Base-by-base conservation (phyloP, 2,888 invertebrate species). In the Chouioia cunea region DNA sequence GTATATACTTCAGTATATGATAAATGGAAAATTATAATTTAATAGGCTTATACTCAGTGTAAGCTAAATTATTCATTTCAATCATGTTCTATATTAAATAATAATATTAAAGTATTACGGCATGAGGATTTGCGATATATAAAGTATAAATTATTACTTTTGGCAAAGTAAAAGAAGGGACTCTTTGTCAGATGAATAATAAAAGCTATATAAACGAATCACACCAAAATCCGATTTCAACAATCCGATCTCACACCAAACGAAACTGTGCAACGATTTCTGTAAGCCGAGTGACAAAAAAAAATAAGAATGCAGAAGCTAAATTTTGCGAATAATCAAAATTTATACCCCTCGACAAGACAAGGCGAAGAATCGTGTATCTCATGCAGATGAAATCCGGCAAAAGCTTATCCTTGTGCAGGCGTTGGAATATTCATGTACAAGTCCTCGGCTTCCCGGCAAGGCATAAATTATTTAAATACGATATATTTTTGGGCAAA, bases 381-480 rank as follows among this genome's bases (percentile, higher is more conserved):
- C 18, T 43, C 36, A 10, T 57, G 22, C 44, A 48, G 22, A 48
- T 59, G 43, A 20, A 20, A 52, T 20, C 20, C 52, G 14, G 52
- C 22, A 20, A 52, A 52, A 52, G 20, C 6, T 22, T 52, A 20
- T 23, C n/a, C 36, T 23, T 15, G 36, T 43, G 20, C 56, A 36
- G 22, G 18, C 58, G 15, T 20, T 20, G 60, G 72, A 72, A 72
- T 72, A 72, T 73, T 69, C 73, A 69, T 73, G 65, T 3, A n/a
- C 59, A 54, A 64, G 54, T 46, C 27, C 48, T 36, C 59, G 46
- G 18, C 27, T 50, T 73, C 54, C 57, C 62, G 69, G 65, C 65
- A 69, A 73, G 63, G 69, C 73, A 48, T 73, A 65, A 73, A 65
- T 73, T 73, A 73, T 73, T 36, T 62, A 73, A 73, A 69, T 65